These are phyloP conservation scores for Seladonia tumulorum DNA, from an alignment of 2,888 invertebrate genomes.

Conservation along the genomic window DNA sequence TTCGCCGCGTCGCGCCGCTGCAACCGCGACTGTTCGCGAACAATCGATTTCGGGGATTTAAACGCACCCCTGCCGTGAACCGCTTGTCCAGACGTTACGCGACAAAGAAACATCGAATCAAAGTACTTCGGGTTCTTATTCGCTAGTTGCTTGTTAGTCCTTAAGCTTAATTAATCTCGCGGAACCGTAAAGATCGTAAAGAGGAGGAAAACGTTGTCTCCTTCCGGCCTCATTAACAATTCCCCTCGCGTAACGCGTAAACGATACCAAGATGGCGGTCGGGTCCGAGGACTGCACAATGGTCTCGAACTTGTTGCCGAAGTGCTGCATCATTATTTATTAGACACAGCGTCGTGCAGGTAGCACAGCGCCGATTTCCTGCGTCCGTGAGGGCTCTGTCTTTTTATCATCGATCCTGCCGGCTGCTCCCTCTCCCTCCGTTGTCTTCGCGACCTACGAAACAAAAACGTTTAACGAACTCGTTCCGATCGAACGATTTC, in stretches of 20 bases:
- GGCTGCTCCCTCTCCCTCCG: not conserved
- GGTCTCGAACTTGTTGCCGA: not conserved
- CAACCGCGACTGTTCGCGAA: constrained; percentile 12
- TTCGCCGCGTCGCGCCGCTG: not conserved
- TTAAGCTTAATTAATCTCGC: not conserved
- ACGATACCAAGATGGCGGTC: constrained; percentile 7
- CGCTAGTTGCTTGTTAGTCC: not conserved
- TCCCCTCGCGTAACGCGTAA: not conserved
- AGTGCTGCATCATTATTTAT: constrained; percentile 35
- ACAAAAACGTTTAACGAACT: constrained; percentile 55
- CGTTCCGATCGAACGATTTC: constrained; percentile 51
- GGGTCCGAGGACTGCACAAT: not conserved
- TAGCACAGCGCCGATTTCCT: constrained; percentile 31
- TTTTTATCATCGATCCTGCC: constrained; percentile 30
- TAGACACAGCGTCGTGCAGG: constrained; percentile 16
- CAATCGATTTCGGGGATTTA: constrained; percentile 38
- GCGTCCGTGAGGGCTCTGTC: constrained; percentile 8
- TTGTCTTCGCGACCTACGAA: constrained; percentile 15
- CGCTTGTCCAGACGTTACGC: not conserved
- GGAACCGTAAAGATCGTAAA: not conserved
- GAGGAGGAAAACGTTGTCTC: not conserved
- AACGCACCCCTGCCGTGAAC: not conserved
- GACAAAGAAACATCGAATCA: not conserved
- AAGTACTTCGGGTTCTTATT: not conserved
- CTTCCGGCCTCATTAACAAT: not conserved